phyloP scores from a whole-genome alignment of 2,113 vertebrate genomes.

The Phocoena sinus region DNA sequence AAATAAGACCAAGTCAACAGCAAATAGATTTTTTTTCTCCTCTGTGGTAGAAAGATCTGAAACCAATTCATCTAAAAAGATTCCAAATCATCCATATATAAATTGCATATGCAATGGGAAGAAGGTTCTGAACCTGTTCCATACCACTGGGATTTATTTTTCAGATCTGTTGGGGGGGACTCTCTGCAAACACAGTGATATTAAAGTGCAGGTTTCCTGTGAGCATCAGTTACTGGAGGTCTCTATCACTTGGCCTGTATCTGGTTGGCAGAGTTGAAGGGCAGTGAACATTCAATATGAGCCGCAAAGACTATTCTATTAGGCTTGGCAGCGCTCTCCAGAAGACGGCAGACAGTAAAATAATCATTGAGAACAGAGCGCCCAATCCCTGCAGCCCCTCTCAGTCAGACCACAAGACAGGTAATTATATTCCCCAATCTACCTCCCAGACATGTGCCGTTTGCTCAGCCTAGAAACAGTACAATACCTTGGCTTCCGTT shows the following conservation, averaged over 20 bases:
- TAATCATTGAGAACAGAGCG: background rate
- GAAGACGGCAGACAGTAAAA: background rate
- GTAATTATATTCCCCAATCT: background rate
- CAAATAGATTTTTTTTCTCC: background rate
- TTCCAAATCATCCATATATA: background rate
- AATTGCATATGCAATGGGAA: background rate
- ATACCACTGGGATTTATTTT: background rate
- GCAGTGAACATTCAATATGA: slow-evolving; percentile 14
- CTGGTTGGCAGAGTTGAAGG: background rate
- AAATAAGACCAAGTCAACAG: background rate
- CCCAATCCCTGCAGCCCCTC: background rate
- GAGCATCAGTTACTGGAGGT: background rate
- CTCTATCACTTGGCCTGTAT: background rate
- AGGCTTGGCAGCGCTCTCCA: background rate
- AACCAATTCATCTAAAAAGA: background rate
- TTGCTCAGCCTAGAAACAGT: background rate
- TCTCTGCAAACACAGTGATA: background rate
- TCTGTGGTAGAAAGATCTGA: background rate
- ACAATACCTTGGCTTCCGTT: background rate
- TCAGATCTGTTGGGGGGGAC: background rate
- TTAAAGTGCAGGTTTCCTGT: background rate
- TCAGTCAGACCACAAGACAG: background rate
- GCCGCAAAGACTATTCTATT: slow-evolving; percentile 22
- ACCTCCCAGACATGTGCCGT: background rate
- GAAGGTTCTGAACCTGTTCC: background rate